Evolutionary conservation across 2,113 vertebrate genomes (phyloP), one percentile per base, ranked within the genome.

Genomic region (Tragelaphus scriptus): DNA sequence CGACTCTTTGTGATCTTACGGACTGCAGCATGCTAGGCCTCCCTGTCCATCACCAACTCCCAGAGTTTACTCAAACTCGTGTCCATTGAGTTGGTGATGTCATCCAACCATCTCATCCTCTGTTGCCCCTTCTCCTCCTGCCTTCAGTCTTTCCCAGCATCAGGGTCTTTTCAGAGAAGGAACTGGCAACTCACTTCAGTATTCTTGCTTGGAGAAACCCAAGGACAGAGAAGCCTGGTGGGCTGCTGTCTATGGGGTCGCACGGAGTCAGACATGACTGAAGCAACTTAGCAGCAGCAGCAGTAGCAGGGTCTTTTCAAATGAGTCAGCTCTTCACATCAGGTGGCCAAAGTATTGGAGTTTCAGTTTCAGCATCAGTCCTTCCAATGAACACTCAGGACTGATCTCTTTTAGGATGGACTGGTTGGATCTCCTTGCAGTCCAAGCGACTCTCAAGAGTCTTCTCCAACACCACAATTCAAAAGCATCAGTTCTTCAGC

Each of bases 401-500:
- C 65, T 68, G 32, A 68, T 36, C 1, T 68, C 16, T 32, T 68
- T 36, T 21, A 36, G 65, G 32, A 68, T 21, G 8, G 8, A 68
- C 32, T 68, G 32, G 16, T n/a, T 68, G 63, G 15, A n/a, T 68
- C 7, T 68, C 63, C 63, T n/a, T 68, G 65, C 32, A 68, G 65
- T 68, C 17, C 65, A 68, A 10, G 65, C 17, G 8, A 36, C 65
- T 68, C 10, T 68, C 17, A 68, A 68, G 2, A 68, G 65, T 68
- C 65, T 19, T 68, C 65, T 68, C 32, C 65, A 36, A 17, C 8
- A 68, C 16, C 4, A 19, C 8, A 68, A 2, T 19, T 68, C 32
- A 68, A 68, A 68, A n/a, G 16, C 63, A 68, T 17, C 16, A 68
- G 2, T n/a, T n/a, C 2, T 19, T n/a, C 2, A 0, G 32, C 0